phyloP scores from a whole-genome alignment of 1,140 invertebrate genomes.

The Proales similis region DNA sequence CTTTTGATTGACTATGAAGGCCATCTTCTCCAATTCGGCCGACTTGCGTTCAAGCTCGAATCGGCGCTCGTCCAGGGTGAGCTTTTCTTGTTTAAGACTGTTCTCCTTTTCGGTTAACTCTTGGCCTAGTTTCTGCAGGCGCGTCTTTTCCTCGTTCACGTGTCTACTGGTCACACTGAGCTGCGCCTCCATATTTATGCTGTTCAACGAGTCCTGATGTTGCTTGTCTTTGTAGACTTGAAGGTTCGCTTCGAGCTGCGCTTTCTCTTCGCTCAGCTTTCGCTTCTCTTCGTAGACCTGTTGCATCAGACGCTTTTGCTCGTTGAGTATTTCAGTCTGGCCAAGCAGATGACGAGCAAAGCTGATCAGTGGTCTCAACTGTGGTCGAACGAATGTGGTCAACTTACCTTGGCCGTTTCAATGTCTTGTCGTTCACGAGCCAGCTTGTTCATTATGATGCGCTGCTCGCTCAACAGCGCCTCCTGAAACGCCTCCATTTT shows the following conservation, averaged over 20 bases:
- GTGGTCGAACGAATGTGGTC: too few species aligned
- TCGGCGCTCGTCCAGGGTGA: slow-evolving; percentile 6
- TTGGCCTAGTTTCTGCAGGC: neutral
- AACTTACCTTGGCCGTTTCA: slow-evolving; percentile 15
- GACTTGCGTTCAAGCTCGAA: slow-evolving; percentile 8
- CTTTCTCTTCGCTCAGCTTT: slow-evolving; percentile 20
- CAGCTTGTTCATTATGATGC: slow-evolving; percentile 33
- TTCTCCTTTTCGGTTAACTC: slow-evolving; percentile 32
- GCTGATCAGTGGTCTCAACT: too few species aligned
- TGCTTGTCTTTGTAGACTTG: slow-evolving; percentile 34
- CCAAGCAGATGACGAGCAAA: too few species aligned
- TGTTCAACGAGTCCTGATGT: slow-evolving; percentile 25
- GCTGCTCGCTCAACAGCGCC: slow-evolving; percentile 28
- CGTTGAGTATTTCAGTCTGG: slow-evolving; percentile 14
- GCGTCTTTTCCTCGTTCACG: slow-evolving; percentile 16
- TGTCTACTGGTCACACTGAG: slow-evolving; percentile 1
- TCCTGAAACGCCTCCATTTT: slow-evolving; percentile 37
- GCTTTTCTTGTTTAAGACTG: slow-evolving; percentile 24
- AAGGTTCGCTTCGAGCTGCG: slow-evolving; percentile 23
- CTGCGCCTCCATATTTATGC: slow-evolving; percentile 21
- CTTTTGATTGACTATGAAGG: slow-evolving; percentile 21
- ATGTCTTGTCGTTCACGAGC: slow-evolving; percentile 26
- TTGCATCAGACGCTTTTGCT: slow-evolving; percentile 36
- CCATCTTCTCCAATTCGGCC: slow-evolving; percentile 4
- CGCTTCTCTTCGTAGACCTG: slow-evolving; percentile 35